Evolutionary conservation across 2,797 vertebrate genomes (phyloP), one percentile per base, ranked within the genome.

Genomic region (Carcharodon carcharias): DNA sequence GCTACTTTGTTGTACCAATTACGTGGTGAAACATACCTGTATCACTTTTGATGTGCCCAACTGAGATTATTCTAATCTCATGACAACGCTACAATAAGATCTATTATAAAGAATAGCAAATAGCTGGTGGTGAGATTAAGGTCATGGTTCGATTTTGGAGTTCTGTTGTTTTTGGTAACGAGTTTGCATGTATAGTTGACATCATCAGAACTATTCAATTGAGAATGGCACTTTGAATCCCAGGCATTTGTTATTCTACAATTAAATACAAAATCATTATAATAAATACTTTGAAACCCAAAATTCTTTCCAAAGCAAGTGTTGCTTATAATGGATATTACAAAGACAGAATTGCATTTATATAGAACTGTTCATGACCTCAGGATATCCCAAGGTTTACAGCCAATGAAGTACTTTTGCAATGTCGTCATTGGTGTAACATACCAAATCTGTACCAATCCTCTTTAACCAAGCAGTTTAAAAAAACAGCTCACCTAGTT

Each of bases 141-240:
- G 11, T 71, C 7, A 23, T 95, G 54, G 69, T 63, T 61, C 50
- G 26, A 35, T 77, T 77, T 95, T 56, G 67, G 94, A 56, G 88
- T 91, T 91, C 88, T 91, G 28, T 91, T 35, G 54, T 35, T 45
- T 69, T 73, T 73, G 94, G 16, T 56, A 56, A n/a, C 45, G 3
- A 54, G 94, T 23, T 71, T 95, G 93, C 26, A 69, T 67, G 26
- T 54, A 61, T n/a, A 93, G 63, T 95, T 95, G 45, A 95, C 67
- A 95, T 50, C 67, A 95, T 50, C 45, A 65, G 88, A 35, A 50
- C 45, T 50, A 45, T 45, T 85, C 6, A n/a, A 63, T 63, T 92
- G 35, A 50, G 45, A 92, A 92, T 92, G 31, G 31, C 35, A 92
- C 14, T 58, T 92, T 92, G 58, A 94, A 94, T 67, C 92, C 21